Evolutionary conservation across 35 echinoderm and acorn worm genomes (phyloP), one percentile per base, ranked within the genome.

Genomic region (Ophioderma brevispina): DNA sequence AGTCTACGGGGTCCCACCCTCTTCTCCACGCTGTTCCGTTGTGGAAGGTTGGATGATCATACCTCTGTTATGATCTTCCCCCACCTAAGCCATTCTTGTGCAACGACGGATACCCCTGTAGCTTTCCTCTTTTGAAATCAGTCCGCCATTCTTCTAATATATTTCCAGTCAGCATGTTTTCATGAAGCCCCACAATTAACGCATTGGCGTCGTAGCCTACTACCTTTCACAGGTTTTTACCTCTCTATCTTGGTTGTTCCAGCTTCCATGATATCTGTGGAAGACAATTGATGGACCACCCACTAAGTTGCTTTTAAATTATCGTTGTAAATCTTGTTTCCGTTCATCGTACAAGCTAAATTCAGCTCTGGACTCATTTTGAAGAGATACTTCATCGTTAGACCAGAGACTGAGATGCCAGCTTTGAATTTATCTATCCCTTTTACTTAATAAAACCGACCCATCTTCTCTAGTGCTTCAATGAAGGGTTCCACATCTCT

Each of bases 391-490:
- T 76, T 89, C 18, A 90, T 79, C 17, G 81, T 91, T 33, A 91
- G 39, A 4, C 88, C 82, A 13, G 81, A 39, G 0, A 85, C 81
- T 2, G 89, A 91, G 0, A 91, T 91, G 0, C 89, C 89, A 34
- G 84, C 41, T 78, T 91, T 91, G 39, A 91, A 91, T 18, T 64
- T 35, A 40, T 92, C 90, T n/a, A 92, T 92, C 1, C 40, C 18
- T 19, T 37, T 85, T 1, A 46, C 76, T 17, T 59, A 28, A 37
- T 85, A 85, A 78, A 91, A 91, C 23, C n/a, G 1, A 13, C 31
- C 76, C 81, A 91, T 84, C 37, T 91, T 91, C n/a, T 46, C 81
- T 14, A 91, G 11, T 0, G 89, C 89, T 85, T 91, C 89, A 34
- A 84, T 4, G 38, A 92, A 85, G 0, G 82, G 90, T 15, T 78